phyloP scores from a whole-genome alignment of 2,113 vertebrate genomes.

The Edolisoma coerulescens region DNA sequence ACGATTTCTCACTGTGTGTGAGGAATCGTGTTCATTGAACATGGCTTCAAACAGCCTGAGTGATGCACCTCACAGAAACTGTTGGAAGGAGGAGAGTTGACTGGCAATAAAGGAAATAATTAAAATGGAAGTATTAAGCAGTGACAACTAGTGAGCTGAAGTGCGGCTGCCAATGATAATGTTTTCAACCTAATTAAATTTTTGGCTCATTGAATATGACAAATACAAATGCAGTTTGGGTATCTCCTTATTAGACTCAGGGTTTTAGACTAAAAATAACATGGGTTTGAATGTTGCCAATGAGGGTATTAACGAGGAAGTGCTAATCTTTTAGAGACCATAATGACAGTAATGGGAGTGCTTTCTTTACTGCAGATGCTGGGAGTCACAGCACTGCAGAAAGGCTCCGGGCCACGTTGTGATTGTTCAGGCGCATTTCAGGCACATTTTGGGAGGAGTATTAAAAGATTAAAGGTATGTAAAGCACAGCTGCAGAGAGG shows the following conservation, averaged over 20 bases:
- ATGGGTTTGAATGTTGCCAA: neutral
- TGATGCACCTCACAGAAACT: neutral
- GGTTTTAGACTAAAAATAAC: neutral
- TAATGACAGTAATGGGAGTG: neutral
- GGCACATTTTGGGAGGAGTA: neutral
- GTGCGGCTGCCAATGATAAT: conserved; percentile 22
- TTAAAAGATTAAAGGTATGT: neutral
- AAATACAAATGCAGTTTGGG: conserved; percentile 42
- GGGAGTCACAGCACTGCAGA: neutral
- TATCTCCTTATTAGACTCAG: neutral
- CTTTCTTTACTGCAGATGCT: neutral
- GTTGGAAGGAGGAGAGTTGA: neutral
- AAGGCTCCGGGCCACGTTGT: neutral
- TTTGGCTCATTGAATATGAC: conserved; percentile 61
- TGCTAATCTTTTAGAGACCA: neutral
- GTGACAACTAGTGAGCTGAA: conserved; percentile 30
- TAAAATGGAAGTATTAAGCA: conserved; percentile 19
- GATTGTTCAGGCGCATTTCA: neutral
- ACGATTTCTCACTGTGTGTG: neutral
- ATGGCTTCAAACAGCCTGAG: neutral
- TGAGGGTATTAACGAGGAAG: neutral
- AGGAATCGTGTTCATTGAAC: neutral
- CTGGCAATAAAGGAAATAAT: conserved; percentile 32
- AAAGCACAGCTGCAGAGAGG: neutral
- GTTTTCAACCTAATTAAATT: conserved; percentile 55